Conservation (phyloP, 2,888 invertebrate genomes). For the Pandemis corylana region DNA sequence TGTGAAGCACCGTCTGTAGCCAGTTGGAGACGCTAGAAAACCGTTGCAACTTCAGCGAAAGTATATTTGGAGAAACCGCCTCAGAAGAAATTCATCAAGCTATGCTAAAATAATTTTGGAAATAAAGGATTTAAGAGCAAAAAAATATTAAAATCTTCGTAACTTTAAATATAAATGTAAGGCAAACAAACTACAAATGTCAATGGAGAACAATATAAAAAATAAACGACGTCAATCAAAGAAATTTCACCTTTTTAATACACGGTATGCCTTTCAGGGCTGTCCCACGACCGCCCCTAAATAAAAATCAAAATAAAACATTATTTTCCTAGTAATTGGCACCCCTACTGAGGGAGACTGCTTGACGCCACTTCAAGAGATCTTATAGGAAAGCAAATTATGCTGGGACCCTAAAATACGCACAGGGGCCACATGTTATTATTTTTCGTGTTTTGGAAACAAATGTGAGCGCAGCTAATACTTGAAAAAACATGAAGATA, state of each 20-base stretch:
- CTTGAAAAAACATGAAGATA: background rate
- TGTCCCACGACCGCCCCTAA: slow-evolving; percentile 84
- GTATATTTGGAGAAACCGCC: too few relatives aligned
- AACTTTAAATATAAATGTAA: background rate
- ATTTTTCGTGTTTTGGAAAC: slow-evolving; percentile 67
- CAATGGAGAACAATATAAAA: slow-evolving; percentile 74
- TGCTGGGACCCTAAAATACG: slow-evolving; percentile 57
- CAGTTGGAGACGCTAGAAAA: background rate
- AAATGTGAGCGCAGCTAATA: slow-evolving; percentile 9
- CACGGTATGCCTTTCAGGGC: slow-evolving; percentile 79
- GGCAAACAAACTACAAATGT: slow-evolving; percentile 60
- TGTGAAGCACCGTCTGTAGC: background rate
- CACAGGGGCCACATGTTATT: slow-evolving; percentile 70
- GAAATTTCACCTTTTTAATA: slow-evolving; percentile 76
- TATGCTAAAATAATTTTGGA: too few relatives aligned
- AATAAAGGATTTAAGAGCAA: background rate
- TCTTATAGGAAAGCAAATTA: slow-evolving; percentile 80
- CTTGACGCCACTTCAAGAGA: slow-evolving; percentile 79
- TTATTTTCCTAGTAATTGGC: slow-evolving; percentile 82
- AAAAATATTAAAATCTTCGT: background rate
- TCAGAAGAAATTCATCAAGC: too few relatives aligned
- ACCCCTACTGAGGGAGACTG: slow-evolving; percentile 75
- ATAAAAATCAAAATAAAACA: slow-evolving; percentile 82
- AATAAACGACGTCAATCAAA: slow-evolving; percentile 79
- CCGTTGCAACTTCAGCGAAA: background rate